Evolutionary conservation across 2,888 invertebrate species (phyloP).

Genomic region (Cerceris ruficornis): DNA sequence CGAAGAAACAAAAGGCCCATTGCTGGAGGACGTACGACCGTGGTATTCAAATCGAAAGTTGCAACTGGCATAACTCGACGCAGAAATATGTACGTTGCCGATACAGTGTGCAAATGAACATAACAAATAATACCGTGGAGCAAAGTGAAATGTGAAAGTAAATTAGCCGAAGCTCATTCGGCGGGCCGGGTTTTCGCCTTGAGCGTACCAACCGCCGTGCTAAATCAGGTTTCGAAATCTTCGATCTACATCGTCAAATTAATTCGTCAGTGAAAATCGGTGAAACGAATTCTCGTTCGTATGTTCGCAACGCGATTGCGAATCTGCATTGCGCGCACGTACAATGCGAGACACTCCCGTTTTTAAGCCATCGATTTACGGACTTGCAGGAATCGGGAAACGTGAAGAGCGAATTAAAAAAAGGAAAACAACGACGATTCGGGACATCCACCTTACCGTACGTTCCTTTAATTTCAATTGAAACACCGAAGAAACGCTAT

Average conservation of each 20-base stretch:
- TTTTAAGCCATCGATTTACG: slow-evolving; percentile 43
- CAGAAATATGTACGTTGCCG: background rate
- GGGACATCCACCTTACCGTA: background rate
- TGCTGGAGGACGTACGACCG: background rate
- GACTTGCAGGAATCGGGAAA: slow-evolving; percentile 19
- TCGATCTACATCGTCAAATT: slow-evolving; percentile 20
- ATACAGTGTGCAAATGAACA: background rate
- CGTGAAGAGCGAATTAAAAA: background rate
- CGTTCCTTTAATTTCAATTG: background rate
- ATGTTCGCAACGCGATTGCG: slow-evolving; percentile 30
- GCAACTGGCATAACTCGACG: background rate
- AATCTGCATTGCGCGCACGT: slow-evolving; percentile 53
- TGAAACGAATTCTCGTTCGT: slow-evolving; percentile 20
- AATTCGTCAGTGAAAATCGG: slow-evolving; percentile 23
- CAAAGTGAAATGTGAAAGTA: slow-evolving; percentile 21
- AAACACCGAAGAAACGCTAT: no score
- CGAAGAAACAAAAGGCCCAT: background rate
- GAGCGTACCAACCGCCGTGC: background rate
- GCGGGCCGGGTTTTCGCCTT: slow-evolving; percentile 1
- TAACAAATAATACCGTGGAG: background rate
- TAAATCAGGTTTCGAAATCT: slow-evolving; percentile 18
- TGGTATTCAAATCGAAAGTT: background rate
- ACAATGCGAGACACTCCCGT: slow-evolving; percentile 41
- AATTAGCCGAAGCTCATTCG: slow-evolving; percentile 11
- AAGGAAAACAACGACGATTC: background rate